These are phyloP conservation scores for Passer montanus DNA, from an alignment of 2,113 vertebrate genomes.

Conservation along the genomic window DNA sequence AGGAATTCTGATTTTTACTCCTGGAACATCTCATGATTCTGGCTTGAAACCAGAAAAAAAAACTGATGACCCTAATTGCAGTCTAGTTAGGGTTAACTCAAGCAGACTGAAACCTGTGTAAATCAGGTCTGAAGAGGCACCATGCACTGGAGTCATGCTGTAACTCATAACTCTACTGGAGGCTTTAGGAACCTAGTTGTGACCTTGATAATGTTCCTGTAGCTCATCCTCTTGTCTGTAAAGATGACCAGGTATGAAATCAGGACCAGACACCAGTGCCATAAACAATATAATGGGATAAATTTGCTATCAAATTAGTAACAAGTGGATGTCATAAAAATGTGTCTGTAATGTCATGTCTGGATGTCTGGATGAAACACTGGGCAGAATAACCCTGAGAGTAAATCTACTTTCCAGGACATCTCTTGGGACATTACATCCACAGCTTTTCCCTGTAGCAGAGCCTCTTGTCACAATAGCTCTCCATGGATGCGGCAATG, in stretches of 20 bases:
- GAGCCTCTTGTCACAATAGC: not conserved
- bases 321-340: not conserved
- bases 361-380: not conserved
- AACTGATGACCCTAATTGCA: not conserved
- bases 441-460: not conserved
- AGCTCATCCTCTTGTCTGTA: not conserved
- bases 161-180: not conserved
- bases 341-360: not conserved
- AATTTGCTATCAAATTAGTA: not conserved
- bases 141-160: rapidly evolving
- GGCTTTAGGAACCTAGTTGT: not conserved
- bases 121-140: not conserved
- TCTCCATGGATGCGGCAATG: not conserved
- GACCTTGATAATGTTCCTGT: not conserved
- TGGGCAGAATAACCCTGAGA: not conserved
- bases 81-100: not conserved
- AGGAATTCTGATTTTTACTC: not conserved
- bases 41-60: not conserved
- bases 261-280: not conserved
- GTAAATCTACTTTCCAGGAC: not conserved
- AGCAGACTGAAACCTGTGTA: not conserved
- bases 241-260: not conserved
- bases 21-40: not conserved
- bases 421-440: not conserved
- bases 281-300: not conserved